These are phyloP conservation scores for Microtus richardsoni DNA, from an alignment of 2,113 vertebrate species.

Conservation along the genomic window DNA sequence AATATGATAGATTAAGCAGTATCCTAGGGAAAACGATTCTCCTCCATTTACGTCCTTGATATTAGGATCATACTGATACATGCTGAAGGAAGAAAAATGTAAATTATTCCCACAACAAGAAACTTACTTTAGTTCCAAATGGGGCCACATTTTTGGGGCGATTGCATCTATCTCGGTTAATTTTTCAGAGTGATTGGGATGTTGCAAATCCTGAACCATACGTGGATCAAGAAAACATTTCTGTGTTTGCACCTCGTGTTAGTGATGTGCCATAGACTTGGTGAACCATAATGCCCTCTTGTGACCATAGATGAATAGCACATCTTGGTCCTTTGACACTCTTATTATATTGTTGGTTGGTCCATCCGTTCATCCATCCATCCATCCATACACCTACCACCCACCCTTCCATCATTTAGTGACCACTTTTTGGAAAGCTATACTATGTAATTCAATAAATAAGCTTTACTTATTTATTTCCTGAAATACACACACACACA, in stretches of 20 bases:
- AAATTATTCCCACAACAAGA: background rate
- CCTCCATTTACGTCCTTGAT: background rate
- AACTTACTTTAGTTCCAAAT: background rate
- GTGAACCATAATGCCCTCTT: slow-evolving; percentile 65
- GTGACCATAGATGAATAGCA: background rate
- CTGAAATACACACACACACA: background rate
- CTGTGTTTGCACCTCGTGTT: background rate
- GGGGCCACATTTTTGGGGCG: background rate
- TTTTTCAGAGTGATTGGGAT: background rate
- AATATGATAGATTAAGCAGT: background rate
- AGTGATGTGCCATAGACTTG: background rate
- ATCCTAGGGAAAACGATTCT: background rate
- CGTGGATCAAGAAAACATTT: background rate
- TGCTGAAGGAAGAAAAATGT: background rate
- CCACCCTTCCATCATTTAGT: background rate
- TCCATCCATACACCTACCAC: background rate
- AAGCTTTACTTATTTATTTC: background rate
- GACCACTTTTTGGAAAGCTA: background rate
- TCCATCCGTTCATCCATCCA: background rate
- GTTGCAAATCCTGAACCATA: background rate
- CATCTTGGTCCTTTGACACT: background rate
- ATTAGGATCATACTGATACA: background rate
- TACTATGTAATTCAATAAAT: background rate
- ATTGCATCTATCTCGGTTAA: background rate
- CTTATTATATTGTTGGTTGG: background rate